Evolutionary conservation across 2,797 vertebrate genomes (phyloP), one percentile per base, ranked within the genome.

Genomic region (Pitangus sulphuratus): DNA sequence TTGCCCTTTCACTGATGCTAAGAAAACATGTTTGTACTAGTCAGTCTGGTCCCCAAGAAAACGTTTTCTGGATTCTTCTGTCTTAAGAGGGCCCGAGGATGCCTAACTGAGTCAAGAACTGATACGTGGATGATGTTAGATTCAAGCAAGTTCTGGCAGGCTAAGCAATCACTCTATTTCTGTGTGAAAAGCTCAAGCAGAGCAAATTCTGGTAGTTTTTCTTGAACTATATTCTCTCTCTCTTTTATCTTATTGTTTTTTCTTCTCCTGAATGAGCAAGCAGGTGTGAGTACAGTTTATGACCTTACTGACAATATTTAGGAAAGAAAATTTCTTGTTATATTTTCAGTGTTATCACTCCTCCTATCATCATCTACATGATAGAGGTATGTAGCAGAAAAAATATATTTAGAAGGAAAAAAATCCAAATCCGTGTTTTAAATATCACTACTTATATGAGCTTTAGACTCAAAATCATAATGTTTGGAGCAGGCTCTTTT

Each of bases 121-220:
- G 35, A 16, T 18, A 19, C 4, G 6, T 28, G 12, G 5, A 22
- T 64, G 12, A 4, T 76, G 22, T 14, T 28, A n/a, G 15, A 40
- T 31, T 74, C 19, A 86, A 77, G 3, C 9, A 83, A 74, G 13
- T 70, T 31, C 50, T 88, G 6, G 13, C 9, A 62, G 58, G 35
- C 3, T 20, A 61, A 35, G 8, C 7, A 1, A 0, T 56, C 13
- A 8, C 19, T 40, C 17, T 5, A 12, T 68, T 89, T 18, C 18
- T 51, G 14, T 37, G 16, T 22, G 24, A 81, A 84, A 35, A 21
- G 12, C 8, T 87, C 20, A 31, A 26, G 26, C 26, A 7, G 12
- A 75, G 5, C 5, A 70, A 2, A 61, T 82, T 82, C 62, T 56
- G 17, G 20, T 58, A 26, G 50, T 80, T 82, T 76, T 48, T 25